Percentiles rank a stretch among this genome's conserved stretches.
Conservation (phyloP, 2,113 vertebrate genomes). For the Solenodon paradoxus region DNA sequence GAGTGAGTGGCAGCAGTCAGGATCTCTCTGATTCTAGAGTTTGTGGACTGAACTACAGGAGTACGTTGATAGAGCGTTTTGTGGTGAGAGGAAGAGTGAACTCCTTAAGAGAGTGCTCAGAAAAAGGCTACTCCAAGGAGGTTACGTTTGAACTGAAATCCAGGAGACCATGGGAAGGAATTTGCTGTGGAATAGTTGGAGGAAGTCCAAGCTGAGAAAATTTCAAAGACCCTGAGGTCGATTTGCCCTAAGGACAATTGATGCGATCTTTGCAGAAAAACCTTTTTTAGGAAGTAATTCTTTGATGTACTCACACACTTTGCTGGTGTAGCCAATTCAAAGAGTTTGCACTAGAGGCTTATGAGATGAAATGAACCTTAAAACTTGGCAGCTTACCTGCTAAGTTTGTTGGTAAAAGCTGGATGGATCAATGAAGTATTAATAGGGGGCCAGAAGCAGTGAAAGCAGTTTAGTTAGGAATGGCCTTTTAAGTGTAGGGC, state of each 20-base stretch:
- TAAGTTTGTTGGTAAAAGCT: conserved; percentile 7
- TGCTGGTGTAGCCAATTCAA: background rate
- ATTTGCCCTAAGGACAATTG: background rate
- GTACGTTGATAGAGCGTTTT: background rate
- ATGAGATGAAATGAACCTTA: background rate
- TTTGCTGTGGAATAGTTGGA: background rate
- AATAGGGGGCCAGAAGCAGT: background rate
- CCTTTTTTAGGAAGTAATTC: background rate
- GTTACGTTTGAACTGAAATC: conserved; percentile 7
- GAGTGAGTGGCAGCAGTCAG: background rate
- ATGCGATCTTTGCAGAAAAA: background rate
- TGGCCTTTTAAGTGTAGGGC: background rate
- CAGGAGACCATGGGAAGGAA: background rate
- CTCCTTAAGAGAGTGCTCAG: background rate
- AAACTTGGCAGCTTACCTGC: background rate
- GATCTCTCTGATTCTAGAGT: background rate
- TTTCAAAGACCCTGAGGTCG: background rate
- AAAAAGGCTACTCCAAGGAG: background rate
- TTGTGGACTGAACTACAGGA: background rate
- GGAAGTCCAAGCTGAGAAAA: background rate
- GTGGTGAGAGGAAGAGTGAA: background rate
- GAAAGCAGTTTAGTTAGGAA: conserved; percentile 10
- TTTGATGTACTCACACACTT: background rate
- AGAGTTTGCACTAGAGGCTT: background rate
- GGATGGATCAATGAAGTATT: background rate